phyloP scores from a whole-genome alignment of 2,888 invertebrate species.

The Pyrrhosoma nymphula region DNA sequence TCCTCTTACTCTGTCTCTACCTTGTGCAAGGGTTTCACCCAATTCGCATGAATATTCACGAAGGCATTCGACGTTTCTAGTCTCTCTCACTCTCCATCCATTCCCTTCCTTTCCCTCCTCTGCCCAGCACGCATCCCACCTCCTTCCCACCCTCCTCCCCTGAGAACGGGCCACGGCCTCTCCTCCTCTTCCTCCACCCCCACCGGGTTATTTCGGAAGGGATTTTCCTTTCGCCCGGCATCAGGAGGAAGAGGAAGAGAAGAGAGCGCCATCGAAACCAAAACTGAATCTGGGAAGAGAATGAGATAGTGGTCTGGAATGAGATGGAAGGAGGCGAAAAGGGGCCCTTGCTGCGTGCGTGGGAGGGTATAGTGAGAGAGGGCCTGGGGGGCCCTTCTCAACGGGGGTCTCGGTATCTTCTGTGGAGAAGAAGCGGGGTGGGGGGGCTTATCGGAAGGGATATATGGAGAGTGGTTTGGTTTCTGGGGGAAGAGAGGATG shows the following conservation, averaged over 20 bases:
- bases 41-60: conserved; percentile 55
- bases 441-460: too few relatives aligned
- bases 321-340: neutral
- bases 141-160: neutral
- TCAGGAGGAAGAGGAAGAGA: neutral
- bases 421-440: neutral
- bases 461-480: too few relatives aligned
- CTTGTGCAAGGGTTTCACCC: conserved; percentile 25
- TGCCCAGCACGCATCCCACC: neutral
- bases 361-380: too few relatives aligned
- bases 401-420: neutral
- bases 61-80: conserved; percentile 11
- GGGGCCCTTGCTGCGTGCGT: neutral
- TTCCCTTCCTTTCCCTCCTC: neutral
- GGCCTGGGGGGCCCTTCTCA: too few relatives aligned
- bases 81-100: neutral
- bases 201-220: neutral
- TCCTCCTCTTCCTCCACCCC: neutral
- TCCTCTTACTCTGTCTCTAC: neutral
- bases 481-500: too few relatives aligned
- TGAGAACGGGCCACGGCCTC: neutral
- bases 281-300: conserved; percentile 38
- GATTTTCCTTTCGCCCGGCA: conserved; percentile 25
- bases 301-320: neutral
- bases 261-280: conserved; percentile 7